These are phyloP conservation scores for Zosterops pallidus DNA, from an alignment of 2,113 vertebrate genomes.

Conservation along the genomic window DNA sequence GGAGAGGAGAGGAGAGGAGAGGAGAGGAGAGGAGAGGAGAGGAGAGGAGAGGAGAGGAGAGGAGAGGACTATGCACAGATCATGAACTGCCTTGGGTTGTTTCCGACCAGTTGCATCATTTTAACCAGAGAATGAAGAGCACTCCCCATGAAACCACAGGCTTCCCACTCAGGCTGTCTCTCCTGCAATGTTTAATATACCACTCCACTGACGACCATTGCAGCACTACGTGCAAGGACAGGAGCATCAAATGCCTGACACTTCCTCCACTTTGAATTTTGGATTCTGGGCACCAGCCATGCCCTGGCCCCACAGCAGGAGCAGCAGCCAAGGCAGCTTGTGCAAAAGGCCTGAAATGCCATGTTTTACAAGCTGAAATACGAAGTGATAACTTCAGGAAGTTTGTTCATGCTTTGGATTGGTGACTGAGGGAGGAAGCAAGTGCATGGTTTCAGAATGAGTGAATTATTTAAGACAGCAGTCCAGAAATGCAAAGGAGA, in stretches of 20 bases:
- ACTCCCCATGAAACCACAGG: background rate
- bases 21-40: background rate
- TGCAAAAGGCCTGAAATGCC: background rate
- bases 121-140: background rate
- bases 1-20: too few species aligned
- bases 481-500: background rate
- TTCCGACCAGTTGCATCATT: background rate
- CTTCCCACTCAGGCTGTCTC: background rate
- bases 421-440: background rate
- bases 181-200: background rate
- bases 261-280: background rate
- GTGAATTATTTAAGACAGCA: background rate
- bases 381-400: background rate
- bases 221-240: background rate
- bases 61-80: background rate
- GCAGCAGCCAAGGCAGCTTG: background rate
- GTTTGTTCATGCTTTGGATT: background rate
- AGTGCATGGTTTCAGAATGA: background rate
- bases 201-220: background rate
- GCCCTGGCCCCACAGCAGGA: background rate
- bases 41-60: background rate
- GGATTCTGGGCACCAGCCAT: rapidly evolving
- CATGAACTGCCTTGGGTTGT: background rate
- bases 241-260: background rate
- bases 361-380: conserved; percentile 17